These are phyloP conservation scores for Typhlomys cinereus DNA, from an alignment of 2,113 vertebrate genomes.

Conservation along the genomic window DNA sequence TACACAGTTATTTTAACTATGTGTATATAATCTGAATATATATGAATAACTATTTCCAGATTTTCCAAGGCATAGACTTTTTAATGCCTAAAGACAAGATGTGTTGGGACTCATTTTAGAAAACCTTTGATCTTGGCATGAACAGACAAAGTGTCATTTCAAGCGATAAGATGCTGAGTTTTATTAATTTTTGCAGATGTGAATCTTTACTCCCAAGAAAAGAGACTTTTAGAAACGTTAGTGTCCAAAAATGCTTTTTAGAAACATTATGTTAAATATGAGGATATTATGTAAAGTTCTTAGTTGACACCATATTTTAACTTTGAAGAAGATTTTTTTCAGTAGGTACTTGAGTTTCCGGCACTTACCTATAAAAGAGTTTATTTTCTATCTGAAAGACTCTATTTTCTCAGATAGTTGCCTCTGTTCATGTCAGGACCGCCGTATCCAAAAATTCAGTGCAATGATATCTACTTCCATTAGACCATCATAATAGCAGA, in stretches of 20 bases:
- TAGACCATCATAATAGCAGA: too few species aligned
- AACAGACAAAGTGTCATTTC: background rate
- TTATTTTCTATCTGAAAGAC: conserved; percentile 5
- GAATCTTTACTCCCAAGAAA: background rate
- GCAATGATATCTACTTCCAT: too few species aligned
- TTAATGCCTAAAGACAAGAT: background rate
- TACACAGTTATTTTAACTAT: background rate
- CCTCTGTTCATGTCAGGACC: too few species aligned
- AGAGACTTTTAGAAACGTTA: background rate
- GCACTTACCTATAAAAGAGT: conserved; percentile 27
- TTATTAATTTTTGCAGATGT: conserved; percentile 42
- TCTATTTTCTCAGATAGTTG: conserved; percentile 35
- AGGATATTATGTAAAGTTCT: background rate
- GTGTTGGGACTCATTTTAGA: background rate
- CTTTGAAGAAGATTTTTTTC: background rate
- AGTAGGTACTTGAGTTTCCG: background rate
- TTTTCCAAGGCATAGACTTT: background rate
- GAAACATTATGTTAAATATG: background rate
- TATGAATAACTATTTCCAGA: background rate
- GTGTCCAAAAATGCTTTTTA: background rate
- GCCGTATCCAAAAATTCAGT: too few species aligned
- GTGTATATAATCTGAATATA: background rate
- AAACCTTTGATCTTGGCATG: conserved; percentile 32
- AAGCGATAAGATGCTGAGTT: background rate
- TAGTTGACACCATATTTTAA: conserved; percentile 17